Evolutionary conservation across 2,797 vertebrate genomes (phyloP).

Genomic region (Huso huso): DNA sequence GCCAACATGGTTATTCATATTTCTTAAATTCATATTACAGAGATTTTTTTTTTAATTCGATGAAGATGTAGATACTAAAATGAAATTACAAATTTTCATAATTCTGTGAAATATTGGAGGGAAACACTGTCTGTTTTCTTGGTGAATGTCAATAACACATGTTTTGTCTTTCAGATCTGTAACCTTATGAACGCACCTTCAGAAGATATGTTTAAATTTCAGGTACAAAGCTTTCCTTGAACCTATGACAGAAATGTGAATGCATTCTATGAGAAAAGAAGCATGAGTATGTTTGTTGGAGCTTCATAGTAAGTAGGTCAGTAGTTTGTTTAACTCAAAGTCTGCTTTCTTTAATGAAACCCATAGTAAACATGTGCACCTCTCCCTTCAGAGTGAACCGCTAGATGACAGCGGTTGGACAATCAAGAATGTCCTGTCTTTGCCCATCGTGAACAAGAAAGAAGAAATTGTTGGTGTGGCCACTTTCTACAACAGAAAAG

Average conservation of each 20-base stretch:
- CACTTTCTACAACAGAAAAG: constrained; percentile 96
- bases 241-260: background rate
- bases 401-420: constrained; percentile 86
- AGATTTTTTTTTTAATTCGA: too few relatives aligned
- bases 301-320: too few relatives aligned
- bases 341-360: too few relatives aligned
- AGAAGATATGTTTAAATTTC: constrained; percentile 87
- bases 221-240: constrained; percentile 57
- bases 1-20: background rate
- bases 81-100: background rate
- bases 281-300: too few relatives aligned
- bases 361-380: background rate
- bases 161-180: constrained; percentile 68
- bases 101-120: constrained; percentile 1
- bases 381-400: constrained; percentile 64
- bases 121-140: background rate
- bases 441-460: constrained; percentile 96
- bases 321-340: too few relatives aligned
- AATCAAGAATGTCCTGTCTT: constrained; percentile 87
- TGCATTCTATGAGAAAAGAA: too few relatives aligned
- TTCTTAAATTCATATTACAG: too few relatives aligned
- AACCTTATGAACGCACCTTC: constrained; percentile 90
- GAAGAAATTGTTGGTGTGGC: constrained; percentile 96
- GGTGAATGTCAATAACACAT: background rate
- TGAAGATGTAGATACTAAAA: background rate